A percentile compares a stretch with the other conserved stretches of the same genome.
These are phyloP conservation scores for Coremacera marginata DNA, from an alignment of 2,888 invertebrate species.

Conservation along the genomic window DNA sequence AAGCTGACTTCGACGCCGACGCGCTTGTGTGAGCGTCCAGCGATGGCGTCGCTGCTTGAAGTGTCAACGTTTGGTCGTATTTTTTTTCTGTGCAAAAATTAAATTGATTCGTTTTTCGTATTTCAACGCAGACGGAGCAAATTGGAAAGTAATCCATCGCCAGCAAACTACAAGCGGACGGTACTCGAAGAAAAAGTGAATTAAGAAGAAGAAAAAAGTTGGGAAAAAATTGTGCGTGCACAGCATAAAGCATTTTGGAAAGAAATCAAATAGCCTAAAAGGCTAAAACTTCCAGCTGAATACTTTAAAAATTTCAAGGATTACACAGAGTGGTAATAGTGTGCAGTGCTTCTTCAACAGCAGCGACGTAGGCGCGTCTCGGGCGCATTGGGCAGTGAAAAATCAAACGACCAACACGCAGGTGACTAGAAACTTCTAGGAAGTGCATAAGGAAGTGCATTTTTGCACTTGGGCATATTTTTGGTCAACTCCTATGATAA, in stretches of 20 bases:
- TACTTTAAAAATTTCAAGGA: not conserved
- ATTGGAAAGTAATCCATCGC: slow-evolving; percentile 11
- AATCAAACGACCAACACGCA: not conserved
- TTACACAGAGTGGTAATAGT: too few relatives aligned
- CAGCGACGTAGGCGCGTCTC: slow-evolving; percentile 7
- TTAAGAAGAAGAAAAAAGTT: not conserved
- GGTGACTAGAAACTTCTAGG: slow-evolving; percentile 25
- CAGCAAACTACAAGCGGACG: not conserved
- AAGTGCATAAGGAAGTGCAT: not conserved
- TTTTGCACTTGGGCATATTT: not conserved
- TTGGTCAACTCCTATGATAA: not conserved
- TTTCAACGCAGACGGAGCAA: slow-evolving; percentile 11
- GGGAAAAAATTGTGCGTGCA: not conserved
- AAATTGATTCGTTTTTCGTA: slow-evolving; percentile 16
- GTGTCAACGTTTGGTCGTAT: slow-evolving; percentile 14
- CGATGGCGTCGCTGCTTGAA: slow-evolving; percentile 7
- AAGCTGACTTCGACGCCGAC: not conserved
- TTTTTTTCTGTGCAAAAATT: slow-evolving; percentile 22
- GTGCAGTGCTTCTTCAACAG: too few relatives aligned
- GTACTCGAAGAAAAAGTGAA: slow-evolving; percentile 16
- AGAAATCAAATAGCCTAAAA: not conserved
- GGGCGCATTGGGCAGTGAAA: not conserved
- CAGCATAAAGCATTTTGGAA: not conserved
- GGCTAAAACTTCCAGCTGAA: not conserved
- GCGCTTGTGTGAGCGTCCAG: not conserved